Percentiles rank a stretch among this genome's conserved stretches.
phyloP scores from a whole-genome alignment of 2,797 vertebrate species.

The Lagorchestes hirsutus region DNA sequence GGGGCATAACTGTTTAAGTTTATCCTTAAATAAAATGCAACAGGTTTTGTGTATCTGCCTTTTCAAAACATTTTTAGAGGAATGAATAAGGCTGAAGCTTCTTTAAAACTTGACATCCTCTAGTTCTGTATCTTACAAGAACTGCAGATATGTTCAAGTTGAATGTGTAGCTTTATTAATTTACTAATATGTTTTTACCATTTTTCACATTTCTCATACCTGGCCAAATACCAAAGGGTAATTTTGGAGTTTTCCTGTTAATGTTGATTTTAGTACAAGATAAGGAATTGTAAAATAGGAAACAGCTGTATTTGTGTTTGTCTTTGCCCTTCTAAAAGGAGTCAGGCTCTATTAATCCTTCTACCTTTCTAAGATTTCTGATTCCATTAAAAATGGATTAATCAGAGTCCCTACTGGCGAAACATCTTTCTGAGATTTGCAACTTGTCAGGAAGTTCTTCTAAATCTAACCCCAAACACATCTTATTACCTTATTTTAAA shows the following conservation, averaged over 20 bases:
- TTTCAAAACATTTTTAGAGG: slow-evolving; percentile 31
- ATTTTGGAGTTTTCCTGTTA: slow-evolving; percentile 65
- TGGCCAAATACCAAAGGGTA: slow-evolving; percentile 53
- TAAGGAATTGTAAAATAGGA: slow-evolving; percentile 61
- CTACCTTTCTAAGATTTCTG: slow-evolving; percentile 51
- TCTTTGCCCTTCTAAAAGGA: slow-evolving; percentile 44
- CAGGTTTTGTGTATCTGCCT: slow-evolving; percentile 39
- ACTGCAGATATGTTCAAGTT: neutral
- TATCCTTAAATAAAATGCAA: slow-evolving; percentile 41
- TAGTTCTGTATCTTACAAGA: slow-evolving; percentile 38
- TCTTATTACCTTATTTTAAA: slow-evolving; percentile 24
- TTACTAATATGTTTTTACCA: slow-evolving; percentile 46
- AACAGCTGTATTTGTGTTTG: slow-evolving; percentile 56
- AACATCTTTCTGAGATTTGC: slow-evolving; percentile 49
- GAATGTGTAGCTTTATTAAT: slow-evolving; percentile 45
- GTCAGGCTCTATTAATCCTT: slow-evolving; percentile 49
- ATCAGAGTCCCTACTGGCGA: neutral
- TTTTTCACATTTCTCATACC: slow-evolving; percentile 59
- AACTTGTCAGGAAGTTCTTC: slow-evolving; percentile 41
- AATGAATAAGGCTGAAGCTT: neutral
- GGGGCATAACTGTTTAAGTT: slow-evolving; percentile 9
- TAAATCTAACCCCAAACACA: slow-evolving; percentile 35
- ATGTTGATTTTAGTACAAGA: slow-evolving; percentile 58
- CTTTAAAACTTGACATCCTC: slow-evolving; percentile 33
- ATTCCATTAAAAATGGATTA: slow-evolving; percentile 43